phyloP scores from a whole-genome alignment of 2,113 vertebrate species.

The Cariama cristata region DNA sequence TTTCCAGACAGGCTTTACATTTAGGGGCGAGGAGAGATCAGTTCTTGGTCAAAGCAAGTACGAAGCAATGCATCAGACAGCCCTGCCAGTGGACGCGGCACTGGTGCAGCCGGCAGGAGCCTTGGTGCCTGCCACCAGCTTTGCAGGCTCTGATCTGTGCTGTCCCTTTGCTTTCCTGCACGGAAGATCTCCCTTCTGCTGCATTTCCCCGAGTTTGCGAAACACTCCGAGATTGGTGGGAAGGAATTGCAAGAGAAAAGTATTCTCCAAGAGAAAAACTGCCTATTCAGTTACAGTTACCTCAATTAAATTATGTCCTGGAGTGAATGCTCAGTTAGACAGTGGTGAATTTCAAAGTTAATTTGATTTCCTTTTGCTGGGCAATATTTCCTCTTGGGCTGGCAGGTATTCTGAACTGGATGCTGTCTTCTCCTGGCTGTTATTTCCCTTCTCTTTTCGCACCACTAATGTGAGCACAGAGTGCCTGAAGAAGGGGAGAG shows the following conservation, averaged over 20 bases:
- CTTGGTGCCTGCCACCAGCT: accelerated
- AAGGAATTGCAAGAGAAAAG: background rate
- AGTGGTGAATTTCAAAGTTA: background rate
- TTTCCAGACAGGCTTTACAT: background rate
- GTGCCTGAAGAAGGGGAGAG: no score
- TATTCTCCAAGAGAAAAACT: background rate
- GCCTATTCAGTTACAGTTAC: background rate
- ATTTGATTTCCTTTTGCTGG: background rate
- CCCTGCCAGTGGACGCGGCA: accelerated
- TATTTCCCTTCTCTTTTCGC: background rate
- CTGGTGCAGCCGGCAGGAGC: background rate
- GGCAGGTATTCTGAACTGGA: background rate
- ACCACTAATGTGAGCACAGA: accelerated
- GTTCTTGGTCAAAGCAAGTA: background rate
- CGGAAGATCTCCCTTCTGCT: background rate
- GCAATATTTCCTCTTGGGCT: background rate
- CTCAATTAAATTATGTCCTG: background rate
- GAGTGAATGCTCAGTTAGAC: background rate
- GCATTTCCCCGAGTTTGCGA: background rate
- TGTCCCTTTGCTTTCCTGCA: background rate
- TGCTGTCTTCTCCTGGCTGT: background rate
- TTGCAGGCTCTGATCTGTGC: background rate
- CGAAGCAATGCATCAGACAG: accelerated
- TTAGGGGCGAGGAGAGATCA: accelerated
- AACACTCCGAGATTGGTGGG: background rate